A percentile compares a stretch with the other conserved stretches of the same genome.
phyloP scores from a whole-genome alignment of 2,797 vertebrate genomes.

The Hafferia zeledoni region DNA sequence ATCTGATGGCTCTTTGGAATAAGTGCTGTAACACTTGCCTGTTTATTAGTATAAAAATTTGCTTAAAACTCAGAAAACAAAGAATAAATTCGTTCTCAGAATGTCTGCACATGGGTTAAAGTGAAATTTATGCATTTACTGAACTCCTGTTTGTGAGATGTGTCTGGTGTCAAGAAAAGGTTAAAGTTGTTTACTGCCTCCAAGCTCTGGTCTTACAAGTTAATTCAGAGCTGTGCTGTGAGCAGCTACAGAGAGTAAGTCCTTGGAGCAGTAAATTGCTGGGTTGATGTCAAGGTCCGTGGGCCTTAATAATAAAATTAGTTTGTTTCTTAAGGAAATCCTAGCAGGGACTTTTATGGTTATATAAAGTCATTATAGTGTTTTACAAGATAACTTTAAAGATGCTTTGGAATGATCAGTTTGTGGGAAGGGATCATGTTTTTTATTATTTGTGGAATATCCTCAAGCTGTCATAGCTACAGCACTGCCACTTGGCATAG shows the following conservation, averaged over 20 bases:
- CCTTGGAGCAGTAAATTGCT: conserved; percentile 21
- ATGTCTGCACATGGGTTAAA: background rate
- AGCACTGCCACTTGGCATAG: background rate
- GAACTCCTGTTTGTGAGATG: conserved; percentile 17
- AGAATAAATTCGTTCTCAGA: background rate
- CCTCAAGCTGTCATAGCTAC: conserved; percentile 3
- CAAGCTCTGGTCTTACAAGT: conserved; percentile 18
- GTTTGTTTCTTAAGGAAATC: conserved; percentile 42
- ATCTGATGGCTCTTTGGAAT: background rate
- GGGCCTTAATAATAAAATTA: conserved; percentile 25
- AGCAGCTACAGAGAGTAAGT: background rate
- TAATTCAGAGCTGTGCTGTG: conserved; percentile 40
- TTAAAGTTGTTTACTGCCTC: conserved; percentile 48
- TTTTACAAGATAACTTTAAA: conserved; percentile 14
- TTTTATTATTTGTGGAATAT: conserved; percentile 25
- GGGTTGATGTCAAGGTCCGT: conserved; percentile 26
- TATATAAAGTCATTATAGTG: conserved; percentile 25
- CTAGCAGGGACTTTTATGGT: background rate
- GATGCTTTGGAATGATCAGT: conserved; percentile 12
- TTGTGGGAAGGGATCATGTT: background rate
- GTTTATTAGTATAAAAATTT: background rate
- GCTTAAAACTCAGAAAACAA: background rate
- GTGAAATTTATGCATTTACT: conserved; percentile 1
- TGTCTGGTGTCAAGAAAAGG: conserved; percentile 26
- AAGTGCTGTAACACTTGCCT: background rate